Percentiles rank a stretch among this genome's conserved stretches.
Conservation (phyloP, 2,797 vertebrate genomes). For the Arnoldichthys spilopterus region DNA sequence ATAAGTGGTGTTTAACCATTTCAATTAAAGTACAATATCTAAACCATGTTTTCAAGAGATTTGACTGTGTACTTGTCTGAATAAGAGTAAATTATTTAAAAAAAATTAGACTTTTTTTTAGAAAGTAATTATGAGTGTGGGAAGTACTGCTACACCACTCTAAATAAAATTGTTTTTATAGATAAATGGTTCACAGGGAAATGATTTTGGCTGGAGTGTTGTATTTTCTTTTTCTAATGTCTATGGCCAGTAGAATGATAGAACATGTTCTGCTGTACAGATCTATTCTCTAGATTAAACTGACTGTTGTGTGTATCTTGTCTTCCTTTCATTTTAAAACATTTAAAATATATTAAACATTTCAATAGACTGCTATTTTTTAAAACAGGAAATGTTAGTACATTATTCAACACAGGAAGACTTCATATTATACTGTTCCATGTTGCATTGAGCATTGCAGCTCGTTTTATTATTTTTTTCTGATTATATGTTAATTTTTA, state of each 20-base stretch:
- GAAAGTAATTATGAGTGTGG: constrained; percentile 36
- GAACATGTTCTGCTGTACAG: constrained; percentile 81
- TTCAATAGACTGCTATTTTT: constrained; percentile 90
- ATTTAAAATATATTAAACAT: constrained; percentile 91
- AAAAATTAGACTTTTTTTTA: constrained; percentile 58
- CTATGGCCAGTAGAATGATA: constrained; percentile 79
- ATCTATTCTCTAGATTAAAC: constrained; percentile 78
- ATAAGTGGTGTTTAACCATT: constrained; percentile 26
- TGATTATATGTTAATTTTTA: constrained; percentile 76
- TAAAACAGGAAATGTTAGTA: constrained; percentile 79
- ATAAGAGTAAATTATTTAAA: constrained; percentile 34
- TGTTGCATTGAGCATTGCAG: constrained; percentile 67
- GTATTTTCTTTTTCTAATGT: constrained; percentile 64
- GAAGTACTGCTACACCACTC: constrained; percentile 36
- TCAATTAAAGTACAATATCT: constrained; percentile 34
- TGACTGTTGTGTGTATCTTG: constrained; percentile 89
- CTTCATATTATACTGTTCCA: constrained; percentile 69
- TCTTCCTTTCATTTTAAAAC: constrained; percentile 84
- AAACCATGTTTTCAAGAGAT: constrained; percentile 40
- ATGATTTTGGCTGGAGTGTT: constrained; percentile 70
- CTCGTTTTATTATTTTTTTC: constrained; percentile 65
- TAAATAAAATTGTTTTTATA: constrained; percentile 28
- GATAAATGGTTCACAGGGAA: constrained; percentile 71
- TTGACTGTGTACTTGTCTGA: constrained; percentile 22
- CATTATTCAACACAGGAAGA: constrained; percentile 76